These are phyloP conservation scores for Sussaba pulchella DNA, from an alignment of 2,888 invertebrate genomes.

Conservation along the genomic window DNA sequence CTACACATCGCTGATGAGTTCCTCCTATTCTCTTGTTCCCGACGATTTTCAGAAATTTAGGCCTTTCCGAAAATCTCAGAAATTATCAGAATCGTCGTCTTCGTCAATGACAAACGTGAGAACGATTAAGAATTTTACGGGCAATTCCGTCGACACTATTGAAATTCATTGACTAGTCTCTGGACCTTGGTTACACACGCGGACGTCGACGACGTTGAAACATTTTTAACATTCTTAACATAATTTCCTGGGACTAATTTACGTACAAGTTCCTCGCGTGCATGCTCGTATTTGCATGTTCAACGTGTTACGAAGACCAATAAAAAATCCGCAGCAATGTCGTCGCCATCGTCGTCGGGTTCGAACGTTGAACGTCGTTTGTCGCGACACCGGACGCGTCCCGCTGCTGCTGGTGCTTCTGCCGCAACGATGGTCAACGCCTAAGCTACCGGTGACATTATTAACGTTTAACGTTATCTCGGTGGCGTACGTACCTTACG, in stretches of 20 bases:
- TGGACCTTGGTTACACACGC: not conserved
- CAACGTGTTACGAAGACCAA: slow-evolving; percentile 6
- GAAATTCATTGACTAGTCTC: slow-evolving; percentile 16
- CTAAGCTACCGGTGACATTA: slow-evolving; percentile 18
- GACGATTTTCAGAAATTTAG: too few species aligned
- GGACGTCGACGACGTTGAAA: not conserved
- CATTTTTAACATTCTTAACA: slow-evolving; percentile 1
- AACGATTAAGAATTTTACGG: not conserved
- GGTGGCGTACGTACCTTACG: slow-evolving; percentile 26
- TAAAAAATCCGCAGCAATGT: not conserved
- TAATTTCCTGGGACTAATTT: slow-evolving; percentile 15
- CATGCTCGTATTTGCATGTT: slow-evolving; percentile 27
- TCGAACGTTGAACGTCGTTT: slow-evolving; percentile 11
- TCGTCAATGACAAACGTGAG: not conserved
- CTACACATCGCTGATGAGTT: too few species aligned
- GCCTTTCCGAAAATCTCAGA: too few species aligned
- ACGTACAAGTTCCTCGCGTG: slow-evolving; percentile 30
- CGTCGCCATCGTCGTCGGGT: not conserved
- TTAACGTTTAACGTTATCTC: slow-evolving; percentile 32
- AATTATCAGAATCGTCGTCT: not conserved
- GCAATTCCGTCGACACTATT: too few species aligned
- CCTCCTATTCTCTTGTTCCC: too few species aligned
- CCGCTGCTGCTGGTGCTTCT: slow-evolving; percentile 1
- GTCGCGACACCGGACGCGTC: slow-evolving; percentile 7
- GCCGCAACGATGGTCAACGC: not conserved